phyloP scores from a whole-genome alignment of 1,140 invertebrate genomes.

The Homalodisca vitripennis region DNA sequence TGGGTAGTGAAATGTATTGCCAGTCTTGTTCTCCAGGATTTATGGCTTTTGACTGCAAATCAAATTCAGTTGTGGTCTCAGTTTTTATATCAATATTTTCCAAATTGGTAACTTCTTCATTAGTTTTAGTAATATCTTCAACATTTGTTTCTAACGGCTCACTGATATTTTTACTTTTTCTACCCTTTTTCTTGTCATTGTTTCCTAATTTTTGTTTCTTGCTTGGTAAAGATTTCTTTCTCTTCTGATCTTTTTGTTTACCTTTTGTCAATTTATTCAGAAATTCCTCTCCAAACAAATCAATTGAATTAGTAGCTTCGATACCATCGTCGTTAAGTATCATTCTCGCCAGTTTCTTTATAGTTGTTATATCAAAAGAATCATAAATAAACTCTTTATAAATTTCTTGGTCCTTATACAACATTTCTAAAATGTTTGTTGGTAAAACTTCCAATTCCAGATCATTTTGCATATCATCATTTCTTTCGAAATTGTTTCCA shows the following conservation, averaged over 20 bases:
- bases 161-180: not conserved
- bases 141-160: not conserved
- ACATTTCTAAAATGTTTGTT: not conserved
- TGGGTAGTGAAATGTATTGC: constrained; percentile 41
- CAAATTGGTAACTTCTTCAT: not conserved
- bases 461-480: not conserved
- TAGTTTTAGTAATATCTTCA: not conserved
- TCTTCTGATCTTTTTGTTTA: not conserved
- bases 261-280: constrained; percentile 20
- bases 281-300: constrained; percentile 51
- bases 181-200: not conserved
- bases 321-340: constrained; percentile 46
- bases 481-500: too few relatives aligned
- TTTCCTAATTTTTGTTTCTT: constrained; percentile 34
- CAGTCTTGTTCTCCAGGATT: not conserved
- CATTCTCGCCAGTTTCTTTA: not conserved
- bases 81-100: not conserved
- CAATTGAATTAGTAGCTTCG: constrained; percentile 51
- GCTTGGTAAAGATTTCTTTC: not conserved
- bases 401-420: not conserved
- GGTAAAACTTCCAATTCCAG: not conserved
- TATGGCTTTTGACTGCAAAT: too few relatives aligned
- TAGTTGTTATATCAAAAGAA: not conserved
- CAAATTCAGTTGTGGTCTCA: too few relatives aligned
- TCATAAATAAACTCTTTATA: not conserved